These are phyloP conservation scores for Drosophila silvestris DNA, from an alignment of 2,888 invertebrate species.

Conservation along the genomic window DNA sequence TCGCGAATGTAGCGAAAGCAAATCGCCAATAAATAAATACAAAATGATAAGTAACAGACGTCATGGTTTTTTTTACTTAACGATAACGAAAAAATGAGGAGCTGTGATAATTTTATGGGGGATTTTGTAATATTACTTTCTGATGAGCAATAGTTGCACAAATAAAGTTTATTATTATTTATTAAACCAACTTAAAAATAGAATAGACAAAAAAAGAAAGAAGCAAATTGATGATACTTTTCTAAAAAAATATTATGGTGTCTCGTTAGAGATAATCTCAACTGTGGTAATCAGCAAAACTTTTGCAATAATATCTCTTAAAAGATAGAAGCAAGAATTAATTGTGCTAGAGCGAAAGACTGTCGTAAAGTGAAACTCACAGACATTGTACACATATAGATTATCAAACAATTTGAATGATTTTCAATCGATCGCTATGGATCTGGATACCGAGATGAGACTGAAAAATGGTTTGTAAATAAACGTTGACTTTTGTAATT, in stretches of 20 bases:
- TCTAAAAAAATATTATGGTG: background rate
- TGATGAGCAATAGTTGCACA: constrained; percentile 8
- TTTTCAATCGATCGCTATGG: background rate
- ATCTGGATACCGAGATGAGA: background rate
- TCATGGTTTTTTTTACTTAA: constrained; percentile 40
- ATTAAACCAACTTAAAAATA: background rate
- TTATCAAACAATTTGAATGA: background rate
- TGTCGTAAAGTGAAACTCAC: background rate
- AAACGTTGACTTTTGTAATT: background rate
- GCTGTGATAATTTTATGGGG: background rate
- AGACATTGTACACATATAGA: background rate
- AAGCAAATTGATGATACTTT: background rate
- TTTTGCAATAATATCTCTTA: background rate
- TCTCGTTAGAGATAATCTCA: background rate
- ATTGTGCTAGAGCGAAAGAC: background rate
- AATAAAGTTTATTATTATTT: background rate
- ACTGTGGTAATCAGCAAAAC: background rate
- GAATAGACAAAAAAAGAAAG: background rate
- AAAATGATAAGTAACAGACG: constrained; percentile 52
- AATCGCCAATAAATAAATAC: constrained; percentile 40
- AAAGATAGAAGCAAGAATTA: background rate
- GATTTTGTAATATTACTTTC: constrained; percentile 6
- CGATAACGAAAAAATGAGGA: constrained; percentile 31
- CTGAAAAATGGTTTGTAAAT: background rate
- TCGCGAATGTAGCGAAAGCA: constrained; percentile 34